phyloP scores from a whole-genome alignment of 2,888 invertebrate species.

The Exocentrus adspersus region DNA sequence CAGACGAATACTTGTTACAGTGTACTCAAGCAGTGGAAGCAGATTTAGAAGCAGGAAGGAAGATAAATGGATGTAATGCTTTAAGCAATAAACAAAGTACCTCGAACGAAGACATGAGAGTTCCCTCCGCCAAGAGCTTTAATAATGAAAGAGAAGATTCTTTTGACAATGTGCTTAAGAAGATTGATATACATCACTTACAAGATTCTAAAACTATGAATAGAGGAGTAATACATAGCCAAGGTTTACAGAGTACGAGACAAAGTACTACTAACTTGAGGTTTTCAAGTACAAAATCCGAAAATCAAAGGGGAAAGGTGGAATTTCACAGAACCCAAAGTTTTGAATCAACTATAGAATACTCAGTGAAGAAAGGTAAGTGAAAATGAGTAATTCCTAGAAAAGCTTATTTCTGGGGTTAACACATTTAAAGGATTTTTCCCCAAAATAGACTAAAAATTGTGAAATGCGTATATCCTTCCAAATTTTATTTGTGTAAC shows the following conservation, averaged over 20 bases:
- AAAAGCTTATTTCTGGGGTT: too few relatives aligned
- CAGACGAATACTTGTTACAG: conserved; percentile 57
- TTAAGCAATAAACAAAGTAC: background rate
- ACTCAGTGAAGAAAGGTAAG: conserved; percentile 24
- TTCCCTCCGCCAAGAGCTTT: background rate
- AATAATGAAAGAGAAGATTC: conserved; percentile 27
- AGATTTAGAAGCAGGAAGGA: conserved; percentile 29
- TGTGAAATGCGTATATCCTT: too few relatives aligned
- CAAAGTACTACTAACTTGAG: background rate
- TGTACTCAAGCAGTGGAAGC: conserved; percentile 58
- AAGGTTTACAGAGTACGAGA: background rate
- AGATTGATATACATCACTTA: conserved; percentile 18
- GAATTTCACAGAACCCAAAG: conserved; percentile 54
- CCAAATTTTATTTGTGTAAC: too few relatives aligned
- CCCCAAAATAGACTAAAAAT: too few relatives aligned
- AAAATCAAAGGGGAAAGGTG: conserved; percentile 42
- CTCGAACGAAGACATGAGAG: too few relatives aligned
- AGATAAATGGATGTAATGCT: background rate
- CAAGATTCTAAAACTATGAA: background rate
- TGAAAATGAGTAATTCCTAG: too few relatives aligned
- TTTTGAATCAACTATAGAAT: conserved; percentile 48
- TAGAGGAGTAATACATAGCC: background rate
- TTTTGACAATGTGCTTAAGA: conserved; percentile 29
- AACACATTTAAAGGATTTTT: too few relatives aligned
- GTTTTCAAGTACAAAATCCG: conserved; percentile 43